These are phyloP conservation scores for Xenops minutus DNA, from an alignment of 2,797 vertebrate genomes.

Conservation along the genomic window DNA sequence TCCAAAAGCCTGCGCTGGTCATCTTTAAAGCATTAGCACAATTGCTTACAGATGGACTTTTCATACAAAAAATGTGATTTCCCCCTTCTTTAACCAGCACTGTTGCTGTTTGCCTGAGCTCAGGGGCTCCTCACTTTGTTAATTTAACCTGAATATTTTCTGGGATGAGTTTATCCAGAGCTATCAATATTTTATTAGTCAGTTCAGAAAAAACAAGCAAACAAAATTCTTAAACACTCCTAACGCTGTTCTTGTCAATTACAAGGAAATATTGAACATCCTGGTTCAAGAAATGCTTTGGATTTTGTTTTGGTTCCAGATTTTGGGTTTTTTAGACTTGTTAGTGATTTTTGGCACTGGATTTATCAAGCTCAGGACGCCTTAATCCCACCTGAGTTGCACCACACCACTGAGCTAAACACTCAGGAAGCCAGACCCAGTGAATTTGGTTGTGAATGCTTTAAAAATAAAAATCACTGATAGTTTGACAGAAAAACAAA, in stretches of 20 bases:
- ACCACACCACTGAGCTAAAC: rapidly evolving
- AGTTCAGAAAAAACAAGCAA: not conserved
- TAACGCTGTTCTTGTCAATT: not conserved
- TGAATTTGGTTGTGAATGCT: not conserved
- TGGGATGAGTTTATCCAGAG: not conserved
- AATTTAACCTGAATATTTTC: not conserved
- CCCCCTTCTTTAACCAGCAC: not conserved
- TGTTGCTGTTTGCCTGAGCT: not conserved
- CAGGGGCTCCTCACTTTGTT: not conserved
- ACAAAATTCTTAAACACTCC: not conserved
- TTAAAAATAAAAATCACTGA: not conserved
- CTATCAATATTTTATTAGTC: not conserved
- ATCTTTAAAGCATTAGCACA: slow-evolving; percentile 41
- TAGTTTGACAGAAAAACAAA: not conserved
- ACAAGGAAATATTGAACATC: not conserved
- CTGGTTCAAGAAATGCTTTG: not conserved
- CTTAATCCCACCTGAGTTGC: not conserved
- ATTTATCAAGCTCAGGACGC: not conserved
- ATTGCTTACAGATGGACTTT: slow-evolving; percentile 28
- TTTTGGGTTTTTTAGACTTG: not conserved
- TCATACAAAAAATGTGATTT: not conserved
- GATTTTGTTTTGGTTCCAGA: not conserved
- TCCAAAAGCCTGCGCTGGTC: not conserved
- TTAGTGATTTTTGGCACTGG: not conserved
- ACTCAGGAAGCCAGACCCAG: not conserved